A percentile compares a stretch with the other conserved stretches of the same genome.
phyloP scores from a whole-genome alignment of 92 coral and sea anemone genomes.

The Zoanthus sansibaricus region DNA sequence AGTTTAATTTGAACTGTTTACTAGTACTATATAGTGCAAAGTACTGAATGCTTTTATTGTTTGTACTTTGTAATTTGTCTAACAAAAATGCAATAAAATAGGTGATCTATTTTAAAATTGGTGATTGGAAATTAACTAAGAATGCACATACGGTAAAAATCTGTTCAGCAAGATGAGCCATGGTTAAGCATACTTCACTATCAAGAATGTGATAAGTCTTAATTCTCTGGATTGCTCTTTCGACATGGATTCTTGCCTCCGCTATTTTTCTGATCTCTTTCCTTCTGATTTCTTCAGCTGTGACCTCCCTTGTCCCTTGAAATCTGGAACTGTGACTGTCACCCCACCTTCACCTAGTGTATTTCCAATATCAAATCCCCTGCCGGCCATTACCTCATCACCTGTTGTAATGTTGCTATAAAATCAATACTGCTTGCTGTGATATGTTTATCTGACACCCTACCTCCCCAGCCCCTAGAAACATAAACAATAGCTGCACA shows the following conservation, averaged over 20 bases:
- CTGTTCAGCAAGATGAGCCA: conserved; percentile 46
- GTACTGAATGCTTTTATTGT: not conserved
- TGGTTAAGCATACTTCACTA: conserved; percentile 48
- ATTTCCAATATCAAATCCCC: conserved; percentile 63
- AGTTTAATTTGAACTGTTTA: not conserved
- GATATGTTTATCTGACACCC: conserved; percentile 62
- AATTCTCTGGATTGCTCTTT: conserved; percentile 31
- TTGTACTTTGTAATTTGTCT: conserved; percentile 4
- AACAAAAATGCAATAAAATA: not conserved
- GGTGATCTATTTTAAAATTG: conserved; percentile 33
- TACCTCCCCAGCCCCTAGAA: conserved; percentile 64
- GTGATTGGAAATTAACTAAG: conserved; percentile 28
- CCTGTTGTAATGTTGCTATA: conserved; percentile 58
- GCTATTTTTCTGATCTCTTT: conserved; percentile 54
- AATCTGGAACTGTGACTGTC: conserved; percentile 60
- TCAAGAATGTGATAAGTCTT: conserved; percentile 59
- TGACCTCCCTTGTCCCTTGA: conserved; percentile 64
- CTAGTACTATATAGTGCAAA: not conserved
- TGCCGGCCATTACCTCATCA: conserved; percentile 35
- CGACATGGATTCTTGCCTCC: conserved; percentile 61
- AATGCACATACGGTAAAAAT: conserved; percentile 30
- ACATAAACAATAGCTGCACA: conserved; percentile 62
- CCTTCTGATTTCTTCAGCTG: conserved; percentile 45
- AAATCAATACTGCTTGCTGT: conserved; percentile 63
- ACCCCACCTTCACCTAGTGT: conserved; percentile 52